phyloP scores from a whole-genome alignment of 2,888 invertebrate genomes.

The Drosophila dives region DNA sequence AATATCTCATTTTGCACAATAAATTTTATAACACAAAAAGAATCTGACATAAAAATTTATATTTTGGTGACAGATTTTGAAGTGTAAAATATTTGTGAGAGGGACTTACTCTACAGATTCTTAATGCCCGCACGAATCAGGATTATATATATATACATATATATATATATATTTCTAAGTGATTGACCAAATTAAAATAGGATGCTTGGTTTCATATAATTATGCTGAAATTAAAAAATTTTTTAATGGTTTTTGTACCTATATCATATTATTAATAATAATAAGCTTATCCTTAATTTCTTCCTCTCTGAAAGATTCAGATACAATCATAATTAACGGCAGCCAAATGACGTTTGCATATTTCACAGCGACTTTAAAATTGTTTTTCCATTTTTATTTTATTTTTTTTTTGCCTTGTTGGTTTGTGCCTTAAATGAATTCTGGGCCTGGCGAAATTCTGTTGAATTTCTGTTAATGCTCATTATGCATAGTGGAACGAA shows the following conservation, averaged over 20 bases:
- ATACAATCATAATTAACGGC: constrained; percentile 52
- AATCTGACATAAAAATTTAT: not conserved
- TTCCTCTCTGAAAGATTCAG: constrained; percentile 3
- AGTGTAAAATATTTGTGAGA: not conserved
- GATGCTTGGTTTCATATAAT: not conserved
- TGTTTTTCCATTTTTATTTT: constrained; percentile 1
- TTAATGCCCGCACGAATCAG: not conserved
- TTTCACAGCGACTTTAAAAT: constrained; percentile 34
- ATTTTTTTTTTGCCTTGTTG: not conserved
- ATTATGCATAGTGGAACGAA: constrained; percentile 63
- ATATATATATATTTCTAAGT: not conserved
- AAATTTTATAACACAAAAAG: constrained; percentile 3
- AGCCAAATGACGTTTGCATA: constrained; percentile 65
- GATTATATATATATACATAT: not conserved
- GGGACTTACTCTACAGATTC: too few species aligned
- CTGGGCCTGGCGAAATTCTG: constrained; percentile 53
- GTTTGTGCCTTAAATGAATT: constrained; percentile 39
- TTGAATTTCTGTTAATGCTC: constrained; percentile 60
- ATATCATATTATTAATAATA: not conserved
- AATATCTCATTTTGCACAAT: constrained; percentile 1
- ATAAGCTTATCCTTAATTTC: not conserved
- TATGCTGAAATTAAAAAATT: not conserved
- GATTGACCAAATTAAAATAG: not conserved
- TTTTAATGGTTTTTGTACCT: not conserved
- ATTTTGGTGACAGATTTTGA: constrained; percentile 13